phyloP scores from a whole-genome alignment of 1,140 invertebrate genomes.

The Aphis gossypii region DNA sequence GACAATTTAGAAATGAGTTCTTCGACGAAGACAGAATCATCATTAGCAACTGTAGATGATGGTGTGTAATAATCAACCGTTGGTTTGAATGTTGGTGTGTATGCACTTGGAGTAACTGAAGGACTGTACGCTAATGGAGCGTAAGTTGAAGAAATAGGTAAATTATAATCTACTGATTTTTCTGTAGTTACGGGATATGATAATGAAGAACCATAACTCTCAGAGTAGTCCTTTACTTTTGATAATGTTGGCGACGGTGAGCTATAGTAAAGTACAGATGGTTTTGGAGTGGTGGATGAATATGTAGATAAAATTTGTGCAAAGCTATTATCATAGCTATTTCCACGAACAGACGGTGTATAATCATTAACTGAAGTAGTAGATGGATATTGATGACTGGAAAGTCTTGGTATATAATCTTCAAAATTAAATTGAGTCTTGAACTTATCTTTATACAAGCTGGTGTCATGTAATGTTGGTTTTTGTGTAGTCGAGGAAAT shows the following conservation, averaged over 20 bases:
- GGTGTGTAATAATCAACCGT: constrained; percentile 37
- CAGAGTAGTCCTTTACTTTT: not conserved
- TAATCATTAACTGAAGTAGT: not conserved
- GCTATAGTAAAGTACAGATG: not conserved
- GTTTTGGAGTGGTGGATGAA: constrained; percentile 13
- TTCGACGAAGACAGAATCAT: not conserved
- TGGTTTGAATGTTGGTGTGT: constrained; percentile 8
- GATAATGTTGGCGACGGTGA: not conserved
- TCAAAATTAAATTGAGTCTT: constrained; percentile 28
- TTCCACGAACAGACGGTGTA: not conserved
- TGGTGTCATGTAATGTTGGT: not conserved
- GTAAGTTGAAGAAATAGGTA: constrained; percentile 1
- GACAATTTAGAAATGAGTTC: constrained; percentile 24
- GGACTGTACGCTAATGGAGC: not conserved
- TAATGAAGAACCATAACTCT: not conserved
- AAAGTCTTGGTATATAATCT: constrained; percentile 33
- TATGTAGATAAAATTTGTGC: not conserved
- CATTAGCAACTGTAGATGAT: not conserved
- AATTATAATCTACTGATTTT: not conserved
- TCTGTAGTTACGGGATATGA: constrained; percentile 14
- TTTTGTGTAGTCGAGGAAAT: not conserved
- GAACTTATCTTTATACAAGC: constrained; percentile 2
- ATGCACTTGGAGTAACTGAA: not conserved
- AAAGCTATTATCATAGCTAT: not conserved
- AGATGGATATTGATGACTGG: constrained; percentile 19